Evolutionary conservation across 2,797 vertebrate genomes (phyloP).

Genomic region (Syngnathus rostellatus): DNA sequence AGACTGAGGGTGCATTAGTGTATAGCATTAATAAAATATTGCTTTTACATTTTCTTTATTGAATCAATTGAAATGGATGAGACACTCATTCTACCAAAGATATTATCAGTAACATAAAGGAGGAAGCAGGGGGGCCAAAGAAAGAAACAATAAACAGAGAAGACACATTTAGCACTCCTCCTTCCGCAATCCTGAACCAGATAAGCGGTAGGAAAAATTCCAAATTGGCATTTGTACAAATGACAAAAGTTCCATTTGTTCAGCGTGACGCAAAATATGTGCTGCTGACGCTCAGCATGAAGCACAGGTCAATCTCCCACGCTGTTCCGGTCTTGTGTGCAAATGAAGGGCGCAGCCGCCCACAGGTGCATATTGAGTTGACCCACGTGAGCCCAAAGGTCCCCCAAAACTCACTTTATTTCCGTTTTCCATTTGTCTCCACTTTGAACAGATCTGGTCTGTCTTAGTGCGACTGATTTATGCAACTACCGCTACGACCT

Average conservation of each 20-base stretch:
- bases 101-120: no score
- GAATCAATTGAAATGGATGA: no score
- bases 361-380: conserved; percentile 31
- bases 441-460: conserved; percentile 4
- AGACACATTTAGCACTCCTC: no score
- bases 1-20: not conserved
- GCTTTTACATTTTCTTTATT: no score
- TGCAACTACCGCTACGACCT: conserved; percentile 42
- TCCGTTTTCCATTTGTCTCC: conserved; percentile 11
- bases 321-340: conserved; percentile 15
- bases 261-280: not conserved
- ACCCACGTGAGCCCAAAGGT: conserved; percentile 13
- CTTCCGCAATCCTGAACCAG: no score
- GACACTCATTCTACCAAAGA: no score
- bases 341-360: conserved; percentile 26
- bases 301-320: conserved; percentile 16
- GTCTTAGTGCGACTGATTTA: conserved; percentile 27
- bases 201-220: no score
- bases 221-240: no score
- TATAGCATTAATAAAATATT: no score
- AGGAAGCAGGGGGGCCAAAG: no score
- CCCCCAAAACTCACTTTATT: conserved; percentile 19
- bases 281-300: conserved; percentile 6
- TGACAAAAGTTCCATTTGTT: not conserved
- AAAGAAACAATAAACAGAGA: no score